Evolutionary conservation across 2,797 vertebrate species (phyloP).

Genomic region (Poeciliopsis paucimaculata): DNA sequence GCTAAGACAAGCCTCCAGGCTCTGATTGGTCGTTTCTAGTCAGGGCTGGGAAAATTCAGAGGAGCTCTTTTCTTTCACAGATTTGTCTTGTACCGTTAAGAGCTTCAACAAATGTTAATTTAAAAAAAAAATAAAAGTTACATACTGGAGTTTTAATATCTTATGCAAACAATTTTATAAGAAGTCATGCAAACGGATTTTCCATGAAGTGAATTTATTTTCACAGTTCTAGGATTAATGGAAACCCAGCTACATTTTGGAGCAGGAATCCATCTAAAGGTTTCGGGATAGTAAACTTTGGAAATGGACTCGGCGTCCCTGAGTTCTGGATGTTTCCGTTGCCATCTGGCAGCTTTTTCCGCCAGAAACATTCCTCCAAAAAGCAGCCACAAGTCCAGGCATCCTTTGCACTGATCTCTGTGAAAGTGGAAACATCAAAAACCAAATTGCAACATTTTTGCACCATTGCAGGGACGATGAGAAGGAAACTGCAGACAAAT

Average conservation of each 20-base stretch:
- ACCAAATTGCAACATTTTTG: background rate
- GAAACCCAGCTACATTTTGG: background rate
- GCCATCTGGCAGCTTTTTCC: slow-evolving; percentile 27
- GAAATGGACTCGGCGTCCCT: background rate
- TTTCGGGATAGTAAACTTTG: background rate
- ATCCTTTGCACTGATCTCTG: background rate
- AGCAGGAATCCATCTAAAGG: background rate
- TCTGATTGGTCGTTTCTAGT: no score
- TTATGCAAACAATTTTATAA: no score
- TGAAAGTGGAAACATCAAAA: slow-evolving; percentile 4
- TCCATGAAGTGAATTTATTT: background rate
- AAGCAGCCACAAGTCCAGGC: slow-evolving; percentile 26
- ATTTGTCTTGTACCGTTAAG: no score
- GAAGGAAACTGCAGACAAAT: background rate
- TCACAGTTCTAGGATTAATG: no score
- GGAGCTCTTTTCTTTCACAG: no score
- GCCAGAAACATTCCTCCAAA: background rate
- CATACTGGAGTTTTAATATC: no score
- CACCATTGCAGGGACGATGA: background rate
- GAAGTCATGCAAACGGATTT: background rate
- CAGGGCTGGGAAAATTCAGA: no score
- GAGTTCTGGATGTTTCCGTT: slow-evolving; percentile 16
- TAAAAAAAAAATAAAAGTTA: no score
- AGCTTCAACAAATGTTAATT: no score
- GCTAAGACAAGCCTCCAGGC: no score